A percentile compares a stretch with the other conserved stretches of the same genome.
Evolutionary conservation across 2,113 vertebrate species (phyloP).

Genomic region (Sinocyclocheilus grahami): DNA sequence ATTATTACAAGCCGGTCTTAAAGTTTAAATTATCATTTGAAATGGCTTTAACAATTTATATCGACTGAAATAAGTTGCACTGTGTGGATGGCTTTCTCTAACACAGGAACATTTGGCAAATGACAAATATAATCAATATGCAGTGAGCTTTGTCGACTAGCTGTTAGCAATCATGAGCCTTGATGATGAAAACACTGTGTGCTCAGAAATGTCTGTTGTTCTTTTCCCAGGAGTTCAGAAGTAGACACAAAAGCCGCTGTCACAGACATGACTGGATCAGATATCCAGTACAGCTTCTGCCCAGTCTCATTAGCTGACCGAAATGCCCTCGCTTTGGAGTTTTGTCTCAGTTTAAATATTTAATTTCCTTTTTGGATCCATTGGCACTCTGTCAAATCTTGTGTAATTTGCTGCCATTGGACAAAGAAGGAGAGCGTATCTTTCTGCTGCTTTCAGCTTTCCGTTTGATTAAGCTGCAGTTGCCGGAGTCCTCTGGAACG

Average conservation of each 20-base stretch:
- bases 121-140: background rate
- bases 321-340: conserved; percentile 34
- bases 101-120: background rate
- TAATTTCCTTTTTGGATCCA: conserved; percentile 37
- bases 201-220: conserved; percentile 4
- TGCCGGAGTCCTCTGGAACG: background rate
- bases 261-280: conserved; percentile 6
- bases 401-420: conserved; percentile 26
- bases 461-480: background rate
- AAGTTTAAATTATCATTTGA: too few relatives aligned
- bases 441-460: conserved; percentile 34
- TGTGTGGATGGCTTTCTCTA: background rate
- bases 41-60: too few relatives aligned
- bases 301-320: conserved; percentile 12
- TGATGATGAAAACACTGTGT: conserved; percentile 4
- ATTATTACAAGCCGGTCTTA: too few relatives aligned
- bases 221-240: background rate
- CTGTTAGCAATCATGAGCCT: background rate
- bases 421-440: background rate
- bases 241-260: background rate
- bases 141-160: background rate
- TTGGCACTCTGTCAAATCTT: conserved; percentile 15
- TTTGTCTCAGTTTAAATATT: conserved; percentile 41
- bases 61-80: background rate
- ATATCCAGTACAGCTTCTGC: background rate